phyloP scores from a whole-genome alignment of 2,113 vertebrate genomes.

The Miniopterus natalensis region DNA sequence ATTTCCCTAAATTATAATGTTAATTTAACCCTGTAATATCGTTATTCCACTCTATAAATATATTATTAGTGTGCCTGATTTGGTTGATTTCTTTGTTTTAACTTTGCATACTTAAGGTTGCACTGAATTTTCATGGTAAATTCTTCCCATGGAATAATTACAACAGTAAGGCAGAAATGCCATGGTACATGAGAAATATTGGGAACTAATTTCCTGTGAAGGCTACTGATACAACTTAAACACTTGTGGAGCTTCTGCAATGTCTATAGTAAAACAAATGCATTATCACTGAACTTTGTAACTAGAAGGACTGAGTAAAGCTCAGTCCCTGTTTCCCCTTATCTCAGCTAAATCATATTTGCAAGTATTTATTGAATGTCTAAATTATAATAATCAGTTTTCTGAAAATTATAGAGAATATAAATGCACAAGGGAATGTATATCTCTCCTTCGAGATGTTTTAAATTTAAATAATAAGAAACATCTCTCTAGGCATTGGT shows the following conservation, averaged over 20 bases:
- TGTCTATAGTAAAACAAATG: background rate
- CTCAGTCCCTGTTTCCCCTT: background rate
- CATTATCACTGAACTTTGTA: background rate
- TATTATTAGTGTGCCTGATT: slow-evolving; percentile 14
- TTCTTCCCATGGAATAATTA: background rate
- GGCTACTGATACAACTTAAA: background rate
- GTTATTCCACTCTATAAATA: background rate
- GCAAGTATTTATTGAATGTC: background rate
- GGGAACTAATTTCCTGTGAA: background rate
- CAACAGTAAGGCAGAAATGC: slow-evolving; percentile 1
- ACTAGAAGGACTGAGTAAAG: background rate
- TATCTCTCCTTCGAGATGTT: background rate
- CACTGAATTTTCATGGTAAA: background rate
- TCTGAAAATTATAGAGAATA: background rate
- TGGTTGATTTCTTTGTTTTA: slow-evolving; percentile 51
- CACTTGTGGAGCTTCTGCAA: background rate
- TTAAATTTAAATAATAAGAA: slow-evolving; percentile 7
- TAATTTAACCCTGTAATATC: slow-evolving; percentile 37
- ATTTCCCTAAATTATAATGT: background rate
- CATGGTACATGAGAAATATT: background rate
- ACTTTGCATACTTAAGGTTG: background rate
- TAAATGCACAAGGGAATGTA: background rate
- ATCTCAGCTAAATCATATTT: background rate
- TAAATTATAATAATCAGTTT: background rate
- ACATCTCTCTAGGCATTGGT: background rate